These are phyloP conservation scores for Hylomyscus alleni DNA, from an alignment of 2,797 vertebrate species.

Conservation along the genomic window DNA sequence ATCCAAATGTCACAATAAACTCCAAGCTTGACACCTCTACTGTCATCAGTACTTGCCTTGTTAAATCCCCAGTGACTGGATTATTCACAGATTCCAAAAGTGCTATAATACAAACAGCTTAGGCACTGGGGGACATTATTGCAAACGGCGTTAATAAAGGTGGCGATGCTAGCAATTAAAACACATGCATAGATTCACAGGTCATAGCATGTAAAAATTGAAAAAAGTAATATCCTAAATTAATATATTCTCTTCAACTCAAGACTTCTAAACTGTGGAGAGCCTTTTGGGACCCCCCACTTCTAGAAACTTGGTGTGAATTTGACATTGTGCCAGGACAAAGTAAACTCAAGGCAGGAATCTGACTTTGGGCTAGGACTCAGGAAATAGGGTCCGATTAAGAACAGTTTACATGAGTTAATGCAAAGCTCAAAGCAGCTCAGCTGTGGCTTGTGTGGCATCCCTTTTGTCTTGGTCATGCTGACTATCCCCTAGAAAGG, in stretches of 20 bases:
- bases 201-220: background rate
- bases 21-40: background rate
- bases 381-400: too few relatives aligned
- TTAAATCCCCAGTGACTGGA: background rate
- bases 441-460: too few relatives aligned
- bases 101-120: background rate
- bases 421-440: too few relatives aligned
- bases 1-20: background rate
- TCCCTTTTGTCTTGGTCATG: too few relatives aligned
- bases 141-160: background rate
- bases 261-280: background rate
- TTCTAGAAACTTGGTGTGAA: too few relatives aligned
- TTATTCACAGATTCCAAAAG: background rate
- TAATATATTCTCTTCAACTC: slow-evolving; percentile 34
- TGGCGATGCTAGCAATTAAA: background rate
- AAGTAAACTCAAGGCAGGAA: too few relatives aligned
- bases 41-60: background rate
- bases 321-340: too few relatives aligned
- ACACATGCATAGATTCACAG: background rate
- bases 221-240: background rate
- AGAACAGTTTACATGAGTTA: too few relatives aligned
- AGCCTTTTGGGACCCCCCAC: too few relatives aligned
- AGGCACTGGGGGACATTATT: background rate
- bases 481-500: too few relatives aligned
- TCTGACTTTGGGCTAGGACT: too few relatives aligned